Conservation (phyloP, 92 coral and sea anemone genomes). For the Zoanthus sansibaricus region DNA sequence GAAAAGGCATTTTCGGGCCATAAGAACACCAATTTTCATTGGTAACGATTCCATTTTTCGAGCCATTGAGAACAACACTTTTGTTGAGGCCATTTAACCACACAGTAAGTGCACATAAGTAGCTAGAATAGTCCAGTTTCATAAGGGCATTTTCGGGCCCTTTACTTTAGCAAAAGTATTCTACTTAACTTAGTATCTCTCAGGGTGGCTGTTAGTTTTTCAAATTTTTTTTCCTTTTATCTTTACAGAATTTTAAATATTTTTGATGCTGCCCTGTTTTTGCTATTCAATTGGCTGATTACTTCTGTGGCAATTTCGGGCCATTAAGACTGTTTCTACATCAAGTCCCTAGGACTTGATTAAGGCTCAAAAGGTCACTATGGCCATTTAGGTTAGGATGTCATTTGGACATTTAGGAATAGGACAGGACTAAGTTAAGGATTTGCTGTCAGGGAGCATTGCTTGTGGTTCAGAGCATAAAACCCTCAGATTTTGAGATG, state of each 20-base stretch:
- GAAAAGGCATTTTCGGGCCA: background rate
- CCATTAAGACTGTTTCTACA: background rate
- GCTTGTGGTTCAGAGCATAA: background rate
- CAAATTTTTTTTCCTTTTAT: background rate
- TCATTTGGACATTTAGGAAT: conserved; percentile 23
- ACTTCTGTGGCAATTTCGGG: conserved; percentile 30
- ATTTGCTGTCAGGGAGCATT: conserved; percentile 10
- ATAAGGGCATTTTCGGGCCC: conserved; percentile 28
- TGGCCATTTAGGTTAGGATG: conserved; percentile 21
- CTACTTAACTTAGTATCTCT: background rate
- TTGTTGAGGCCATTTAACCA: too few species aligned
- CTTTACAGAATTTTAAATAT: background rate
- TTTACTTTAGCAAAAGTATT: background rate
- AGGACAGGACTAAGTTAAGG: conserved; percentile 7
- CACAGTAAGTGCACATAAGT: background rate
- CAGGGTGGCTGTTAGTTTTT: background rate
- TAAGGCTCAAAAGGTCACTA: conserved; percentile 29
- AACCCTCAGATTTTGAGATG: background rate
- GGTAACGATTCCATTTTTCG: background rate
- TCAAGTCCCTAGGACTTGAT: conserved; percentile 32
- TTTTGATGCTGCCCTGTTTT: background rate
- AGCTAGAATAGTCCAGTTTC: background rate
- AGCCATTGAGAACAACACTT: background rate
- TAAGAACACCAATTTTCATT: too few species aligned
- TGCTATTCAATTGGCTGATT: background rate